These are phyloP conservation scores for Pholis gunnellus DNA, from an alignment of 2,113 vertebrate genomes.

Conservation along the genomic window DNA sequence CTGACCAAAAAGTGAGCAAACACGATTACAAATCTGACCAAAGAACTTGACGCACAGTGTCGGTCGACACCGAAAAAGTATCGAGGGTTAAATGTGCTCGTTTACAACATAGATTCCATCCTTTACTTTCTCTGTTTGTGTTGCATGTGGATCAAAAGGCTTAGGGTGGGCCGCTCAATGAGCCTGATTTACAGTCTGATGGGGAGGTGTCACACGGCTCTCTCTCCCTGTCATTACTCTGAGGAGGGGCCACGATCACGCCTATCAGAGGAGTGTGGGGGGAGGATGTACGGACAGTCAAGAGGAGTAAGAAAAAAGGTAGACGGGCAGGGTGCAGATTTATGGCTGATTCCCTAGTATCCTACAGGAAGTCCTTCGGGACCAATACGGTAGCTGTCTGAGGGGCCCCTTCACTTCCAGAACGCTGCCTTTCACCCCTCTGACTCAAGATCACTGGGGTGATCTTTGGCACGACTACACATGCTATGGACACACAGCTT, in stretches of 20 bases:
- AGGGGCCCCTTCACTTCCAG: conserved; percentile 4
- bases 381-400: conserved; percentile 48
- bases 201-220: conserved; percentile 50
- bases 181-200: conserved; percentile 67
- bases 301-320: conserved; percentile 49
- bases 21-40: background rate
- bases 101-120: conserved; percentile 21
- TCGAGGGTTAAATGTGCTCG: background rate
- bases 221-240: conserved; percentile 68
- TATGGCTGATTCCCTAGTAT: conserved; percentile 56
- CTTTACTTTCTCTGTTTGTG: no score
- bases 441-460: conserved; percentile 52
- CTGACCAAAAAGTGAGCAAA: background rate
- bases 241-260: conserved; percentile 41
- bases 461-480: conserved; percentile 54
- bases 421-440: conserved; percentile 23
- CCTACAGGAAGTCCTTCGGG: conserved; percentile 47
- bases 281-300: conserved; percentile 18
- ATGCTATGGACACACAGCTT: conserved; percentile 17
- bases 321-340: conserved; percentile 51
- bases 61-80: background rate
- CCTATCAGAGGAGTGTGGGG: conserved; percentile 19
- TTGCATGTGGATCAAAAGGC: conserved; percentile 38
- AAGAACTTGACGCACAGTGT: background rate
- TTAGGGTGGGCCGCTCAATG: conserved; percentile 56